phyloP scores from a whole-genome alignment of 2,797 vertebrate genomes.

The Ataeniobius toweri region DNA sequence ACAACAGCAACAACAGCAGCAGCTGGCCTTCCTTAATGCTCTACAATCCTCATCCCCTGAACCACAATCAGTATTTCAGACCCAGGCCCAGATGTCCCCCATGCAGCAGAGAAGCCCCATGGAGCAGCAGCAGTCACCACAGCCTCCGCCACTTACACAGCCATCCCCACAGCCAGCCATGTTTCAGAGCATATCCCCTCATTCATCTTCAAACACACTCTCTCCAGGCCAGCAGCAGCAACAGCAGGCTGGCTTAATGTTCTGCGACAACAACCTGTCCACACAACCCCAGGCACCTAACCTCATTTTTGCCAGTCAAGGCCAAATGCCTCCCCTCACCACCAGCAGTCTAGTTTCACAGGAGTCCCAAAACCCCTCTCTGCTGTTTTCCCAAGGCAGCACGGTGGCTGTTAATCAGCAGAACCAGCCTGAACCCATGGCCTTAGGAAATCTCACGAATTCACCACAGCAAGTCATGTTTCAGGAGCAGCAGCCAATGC shows the following conservation, averaged over 20 bases:
- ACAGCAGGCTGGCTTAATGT: constrained; percentile 86
- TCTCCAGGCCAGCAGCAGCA: constrained; percentile 74
- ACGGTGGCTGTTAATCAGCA: constrained; percentile 87
- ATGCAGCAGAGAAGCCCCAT: constrained; percentile 85
- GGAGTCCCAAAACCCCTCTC: constrained; percentile 86
- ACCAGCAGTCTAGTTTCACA: constrained; percentile 85
- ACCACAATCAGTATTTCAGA: constrained; percentile 89
- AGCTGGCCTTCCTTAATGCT: constrained; percentile 85
- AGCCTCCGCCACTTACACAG: constrained; percentile 74
- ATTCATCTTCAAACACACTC: constrained; percentile 74
- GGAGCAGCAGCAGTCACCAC: constrained; percentile 80
- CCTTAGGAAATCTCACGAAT: constrained; percentile 85
- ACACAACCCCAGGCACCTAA: constrained; percentile 80
- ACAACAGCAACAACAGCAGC: constrained; percentile 74
- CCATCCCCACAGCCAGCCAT: constrained; percentile 69
- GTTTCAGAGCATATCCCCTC: constrained; percentile 79
- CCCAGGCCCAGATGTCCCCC: constrained; percentile 87
- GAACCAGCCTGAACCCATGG: constrained; percentile 90
- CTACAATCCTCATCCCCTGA: constrained; percentile 88
- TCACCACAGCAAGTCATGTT: constrained; percentile 88
- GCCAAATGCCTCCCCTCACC: constrained; percentile 81
- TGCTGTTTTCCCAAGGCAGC: constrained; percentile 88
- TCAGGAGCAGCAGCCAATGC: constrained; percentile 93
- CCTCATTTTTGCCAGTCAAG: constrained; percentile 86
- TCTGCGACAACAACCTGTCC: constrained; percentile 85